phyloP scores from a whole-genome alignment of 2,113 vertebrate species.

The Tragelaphus scriptus region DNA sequence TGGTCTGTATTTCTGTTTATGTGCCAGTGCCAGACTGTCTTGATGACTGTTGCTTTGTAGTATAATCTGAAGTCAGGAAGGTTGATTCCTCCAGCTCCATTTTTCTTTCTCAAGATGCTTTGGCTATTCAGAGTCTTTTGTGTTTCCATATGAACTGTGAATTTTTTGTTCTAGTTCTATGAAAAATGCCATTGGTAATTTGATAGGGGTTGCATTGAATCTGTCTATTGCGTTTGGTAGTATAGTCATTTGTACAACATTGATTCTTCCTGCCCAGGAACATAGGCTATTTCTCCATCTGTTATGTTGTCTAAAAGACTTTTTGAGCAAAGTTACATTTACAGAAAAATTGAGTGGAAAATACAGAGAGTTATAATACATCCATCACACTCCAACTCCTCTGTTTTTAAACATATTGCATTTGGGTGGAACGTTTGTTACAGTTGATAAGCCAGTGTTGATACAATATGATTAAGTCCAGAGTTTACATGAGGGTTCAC shows the following conservation, averaged over 20 bases:
- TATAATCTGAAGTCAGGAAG: neutral
- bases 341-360: neutral
- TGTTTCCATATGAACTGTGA: neutral
- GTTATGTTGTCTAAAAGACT: neutral
- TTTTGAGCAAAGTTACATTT: neutral
- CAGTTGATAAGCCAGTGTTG: neutral
- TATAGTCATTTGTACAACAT: neutral
- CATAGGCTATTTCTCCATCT: neutral
- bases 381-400: neutral
- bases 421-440: neutral
- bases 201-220: neutral
- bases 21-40: neutral
- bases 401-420: neutral
- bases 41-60: neutral
- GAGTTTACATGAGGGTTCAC: neutral
- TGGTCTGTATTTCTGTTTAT: neutral
- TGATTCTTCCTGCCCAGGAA: neutral
- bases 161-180: neutral
- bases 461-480: neutral
- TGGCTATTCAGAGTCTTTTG: neutral
- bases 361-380: neutral
- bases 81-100: neutral
- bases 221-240: rapidly evolving
- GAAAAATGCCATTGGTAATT: neutral
- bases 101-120: neutral